phyloP scores from a whole-genome alignment of 1,140 invertebrate species.

The Chrysoperla carnea region DNA sequence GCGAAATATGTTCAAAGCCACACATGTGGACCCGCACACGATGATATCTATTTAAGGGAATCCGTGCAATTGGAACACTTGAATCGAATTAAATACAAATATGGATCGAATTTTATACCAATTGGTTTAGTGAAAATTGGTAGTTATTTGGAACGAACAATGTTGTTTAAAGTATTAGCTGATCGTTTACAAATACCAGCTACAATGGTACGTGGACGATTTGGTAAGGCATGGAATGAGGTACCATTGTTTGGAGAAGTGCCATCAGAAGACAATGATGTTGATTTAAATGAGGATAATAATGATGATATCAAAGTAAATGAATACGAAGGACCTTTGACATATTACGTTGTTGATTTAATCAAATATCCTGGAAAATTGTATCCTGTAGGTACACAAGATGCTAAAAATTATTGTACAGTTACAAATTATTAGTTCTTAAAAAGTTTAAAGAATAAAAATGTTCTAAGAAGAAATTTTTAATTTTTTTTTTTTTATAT shows the following conservation, averaged over 20 bases:
- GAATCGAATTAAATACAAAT: neutral
- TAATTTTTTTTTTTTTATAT: too few species aligned
- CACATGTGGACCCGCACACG: neutral
- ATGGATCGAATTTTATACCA: neutral
- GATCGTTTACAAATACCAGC: neutral
- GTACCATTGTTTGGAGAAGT: neutral
- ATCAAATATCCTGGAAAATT: too few species aligned
- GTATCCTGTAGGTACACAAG: too few species aligned
- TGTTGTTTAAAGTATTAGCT: neutral
- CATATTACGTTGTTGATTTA: too few species aligned
- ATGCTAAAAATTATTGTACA: too few species aligned
- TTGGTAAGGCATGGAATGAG: neutral
- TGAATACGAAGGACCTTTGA: too few species aligned
- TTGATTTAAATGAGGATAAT: slow-evolving; percentile 3
- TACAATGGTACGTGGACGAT: neutral
- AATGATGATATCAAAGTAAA: neutral
- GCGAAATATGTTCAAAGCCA: neutral
- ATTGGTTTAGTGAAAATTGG: neutral
- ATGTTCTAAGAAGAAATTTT: too few species aligned
- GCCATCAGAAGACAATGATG: slow-evolving; percentile 1
- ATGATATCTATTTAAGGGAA: neutral
- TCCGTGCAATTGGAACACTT: neutral
- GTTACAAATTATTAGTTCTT: too few species aligned
- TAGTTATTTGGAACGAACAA: neutral
- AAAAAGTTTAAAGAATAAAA: too few species aligned